Percentiles rank a stretch among this genome's conserved stretches.
phyloP scores from a whole-genome alignment of 1,140 invertebrate genomes.

The Pogonomyrmex californicus region DNA sequence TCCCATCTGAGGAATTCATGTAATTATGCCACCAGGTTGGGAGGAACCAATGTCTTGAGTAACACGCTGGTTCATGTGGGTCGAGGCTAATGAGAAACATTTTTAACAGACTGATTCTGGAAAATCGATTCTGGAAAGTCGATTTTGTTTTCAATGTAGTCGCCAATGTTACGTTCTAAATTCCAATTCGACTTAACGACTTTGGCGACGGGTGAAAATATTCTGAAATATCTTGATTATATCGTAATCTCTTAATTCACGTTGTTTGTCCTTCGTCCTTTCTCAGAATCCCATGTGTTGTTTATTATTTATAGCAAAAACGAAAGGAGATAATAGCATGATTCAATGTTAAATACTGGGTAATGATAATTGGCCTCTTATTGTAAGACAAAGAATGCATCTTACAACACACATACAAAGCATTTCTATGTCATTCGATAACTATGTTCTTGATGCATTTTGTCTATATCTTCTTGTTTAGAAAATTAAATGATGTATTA shows the following conservation, averaged over 20 bases:
- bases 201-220: too few relatives aligned
- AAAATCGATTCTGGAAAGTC: too few relatives aligned
- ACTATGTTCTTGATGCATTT: not conserved
- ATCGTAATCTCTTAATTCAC: too few relatives aligned
- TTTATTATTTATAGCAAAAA: not conserved
- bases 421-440: not conserved
- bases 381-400: not conserved
- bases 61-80: not conserved
- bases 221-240: too few relatives aligned
- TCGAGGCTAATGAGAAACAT: not conserved
- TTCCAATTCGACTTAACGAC: too few relatives aligned
- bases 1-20: constrained; percentile 60
- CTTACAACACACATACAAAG: not conserved
- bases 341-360: not conserved
- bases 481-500: not conserved
- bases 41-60: not conserved
- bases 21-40: constrained; percentile 68
- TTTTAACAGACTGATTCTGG: not conserved
- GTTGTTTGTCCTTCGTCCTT: too few relatives aligned
- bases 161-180: too few relatives aligned
- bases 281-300: not conserved
- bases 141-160: not conserved
- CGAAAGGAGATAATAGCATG: not conserved
- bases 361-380: not conserved
- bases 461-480: not conserved